Percentiles rank a stretch among this genome's conserved stretches.
phyloP scores from a whole-genome alignment of 2,888 invertebrate species.

The Caenorhabditis parvicauda region DNA sequence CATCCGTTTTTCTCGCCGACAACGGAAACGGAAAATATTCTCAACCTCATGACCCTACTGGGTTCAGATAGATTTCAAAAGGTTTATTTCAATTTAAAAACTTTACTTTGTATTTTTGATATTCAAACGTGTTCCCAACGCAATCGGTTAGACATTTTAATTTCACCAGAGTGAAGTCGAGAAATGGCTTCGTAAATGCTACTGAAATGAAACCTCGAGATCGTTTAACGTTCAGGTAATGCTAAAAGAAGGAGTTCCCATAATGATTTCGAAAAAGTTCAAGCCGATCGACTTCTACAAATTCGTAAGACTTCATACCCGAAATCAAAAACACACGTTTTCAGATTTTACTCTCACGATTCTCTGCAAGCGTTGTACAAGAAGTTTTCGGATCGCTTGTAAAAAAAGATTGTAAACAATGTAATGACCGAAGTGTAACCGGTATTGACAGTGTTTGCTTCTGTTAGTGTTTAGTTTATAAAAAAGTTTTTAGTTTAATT shows the following conservation, averaged over 20 bases:
- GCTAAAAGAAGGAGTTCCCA: conserved; percentile 14
- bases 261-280: conserved; percentile 11
- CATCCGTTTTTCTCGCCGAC: conserved; percentile 28
- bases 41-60: conserved; percentile 15
- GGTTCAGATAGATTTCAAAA: conserved; percentile 16
- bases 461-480: conserved; percentile 8
- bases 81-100: conserved; percentile 2
- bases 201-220: neutral
- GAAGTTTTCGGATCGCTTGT: neutral
- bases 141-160: neutral
- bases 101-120: neutral
- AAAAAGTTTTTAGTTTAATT: neutral
- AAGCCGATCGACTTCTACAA: conserved; percentile 16
- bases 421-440: conserved; percentile 1
- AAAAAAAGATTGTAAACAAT: conserved; percentile 1
- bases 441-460: conserved; percentile 12
- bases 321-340: neutral
- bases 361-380: too few relatives aligned
- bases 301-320: conserved; percentile 1
- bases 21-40: conserved; percentile 22
- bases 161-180: neutral
- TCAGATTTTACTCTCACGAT: too few relatives aligned
- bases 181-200: neutral
- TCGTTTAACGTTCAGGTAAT: conserved; percentile 12
- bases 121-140: neutral